These are phyloP conservation scores for Leistus spinibarbis DNA, from an alignment of 2,888 invertebrate genomes.

Conservation along the genomic window DNA sequence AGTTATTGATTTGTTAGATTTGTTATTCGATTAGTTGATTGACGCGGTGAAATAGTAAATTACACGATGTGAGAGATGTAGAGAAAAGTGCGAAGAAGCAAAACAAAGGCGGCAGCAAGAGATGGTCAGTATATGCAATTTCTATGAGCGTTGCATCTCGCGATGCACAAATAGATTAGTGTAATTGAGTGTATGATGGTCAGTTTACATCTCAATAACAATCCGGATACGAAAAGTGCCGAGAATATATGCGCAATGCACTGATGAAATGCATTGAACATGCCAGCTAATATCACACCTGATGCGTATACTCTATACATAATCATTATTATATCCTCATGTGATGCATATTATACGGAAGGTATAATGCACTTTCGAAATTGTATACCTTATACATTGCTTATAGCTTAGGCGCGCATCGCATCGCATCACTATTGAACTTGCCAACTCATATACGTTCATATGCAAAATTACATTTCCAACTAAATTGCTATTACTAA, in stretches of 20 bases:
- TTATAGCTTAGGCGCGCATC: no score
- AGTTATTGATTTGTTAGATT: no score
- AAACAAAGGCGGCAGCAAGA: no score
- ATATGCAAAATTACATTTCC: no score
- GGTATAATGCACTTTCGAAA: neutral
- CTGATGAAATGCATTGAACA: neutral
- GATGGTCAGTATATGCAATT: neutral
- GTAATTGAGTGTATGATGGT: neutral
- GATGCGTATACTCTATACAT: neutral
- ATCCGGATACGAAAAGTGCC: neutral
- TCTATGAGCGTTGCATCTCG: neutral
- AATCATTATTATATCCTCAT: neutral
- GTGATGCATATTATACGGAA: neutral
- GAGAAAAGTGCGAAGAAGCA: no score
- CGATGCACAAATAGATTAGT: neutral
- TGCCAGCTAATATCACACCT: neutral
- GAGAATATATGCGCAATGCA: neutral
- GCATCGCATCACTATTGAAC: no score
- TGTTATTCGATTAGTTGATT: neutral
- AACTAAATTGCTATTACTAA: no score
- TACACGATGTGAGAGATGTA: neutral
- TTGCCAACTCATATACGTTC: no score
- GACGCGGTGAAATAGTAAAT: neutral
- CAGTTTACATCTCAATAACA: neutral
- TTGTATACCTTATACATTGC: no score